Conservation (phyloP, 1,140 invertebrate genomes). For the Drosophila nasuta region DNA sequence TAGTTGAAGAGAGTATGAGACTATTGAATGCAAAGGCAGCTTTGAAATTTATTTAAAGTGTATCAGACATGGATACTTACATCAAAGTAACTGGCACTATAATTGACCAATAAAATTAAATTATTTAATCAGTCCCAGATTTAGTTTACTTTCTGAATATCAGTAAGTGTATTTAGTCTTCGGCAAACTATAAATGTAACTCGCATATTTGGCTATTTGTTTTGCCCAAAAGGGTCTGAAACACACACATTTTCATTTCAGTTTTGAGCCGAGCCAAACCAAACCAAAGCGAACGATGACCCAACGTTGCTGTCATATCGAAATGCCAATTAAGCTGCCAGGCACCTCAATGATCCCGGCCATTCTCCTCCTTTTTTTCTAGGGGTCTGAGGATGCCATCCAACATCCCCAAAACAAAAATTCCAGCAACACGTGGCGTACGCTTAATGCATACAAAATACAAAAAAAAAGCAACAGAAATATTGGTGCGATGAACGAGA, state of each 20-base stretch:
- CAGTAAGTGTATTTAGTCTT: conserved; percentile 21
- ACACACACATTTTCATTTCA: conserved; percentile 68
- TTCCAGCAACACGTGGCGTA: conserved; percentile 53
- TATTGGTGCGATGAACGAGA: conserved; percentile 22
- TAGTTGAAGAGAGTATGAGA: not conserved
- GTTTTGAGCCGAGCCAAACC: conserved; percentile 50
- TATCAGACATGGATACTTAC: not conserved
- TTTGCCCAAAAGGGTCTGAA: conserved; percentile 21
- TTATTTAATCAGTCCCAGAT: not conserved
- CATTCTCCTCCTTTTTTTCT: conserved; percentile 17
- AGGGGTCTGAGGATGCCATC: not conserved
- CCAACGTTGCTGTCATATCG: conserved; percentile 66
- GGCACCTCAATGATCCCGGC: conserved; percentile 56
- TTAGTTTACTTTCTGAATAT: not conserved
- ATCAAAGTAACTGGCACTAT: not conserved
- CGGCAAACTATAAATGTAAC: conserved; percentile 2
- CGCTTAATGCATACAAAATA: conserved; percentile 53
- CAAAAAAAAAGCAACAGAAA: conserved; percentile 17
- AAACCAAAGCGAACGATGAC: conserved; percentile 5
- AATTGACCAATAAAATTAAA: not conserved
- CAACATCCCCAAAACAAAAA: conserved; percentile 11
- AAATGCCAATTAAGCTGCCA: conserved; percentile 74
- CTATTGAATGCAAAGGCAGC: too few species aligned
- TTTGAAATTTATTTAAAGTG: too few species aligned
- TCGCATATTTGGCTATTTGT: conserved; percentile 4